These are phyloP conservation scores for Colinus virginianus DNA, from an alignment of 2,113 vertebrate genomes.

Conservation along the genomic window DNA sequence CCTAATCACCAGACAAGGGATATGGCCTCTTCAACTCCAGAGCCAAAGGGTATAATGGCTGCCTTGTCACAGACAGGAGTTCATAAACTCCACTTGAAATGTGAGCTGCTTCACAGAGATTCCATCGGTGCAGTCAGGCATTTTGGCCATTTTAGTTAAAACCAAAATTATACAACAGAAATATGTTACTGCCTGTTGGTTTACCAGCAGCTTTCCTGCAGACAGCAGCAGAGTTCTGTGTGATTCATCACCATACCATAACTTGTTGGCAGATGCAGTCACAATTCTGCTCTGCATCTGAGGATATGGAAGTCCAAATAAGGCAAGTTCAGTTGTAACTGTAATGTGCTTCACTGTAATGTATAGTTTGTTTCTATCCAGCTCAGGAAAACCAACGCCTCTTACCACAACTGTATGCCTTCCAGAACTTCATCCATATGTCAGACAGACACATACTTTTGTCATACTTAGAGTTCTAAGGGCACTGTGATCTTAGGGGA, in stretches of 20 bases:
- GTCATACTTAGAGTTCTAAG: neutral
- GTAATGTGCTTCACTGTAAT: neutral
- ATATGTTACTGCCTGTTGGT: neutral
- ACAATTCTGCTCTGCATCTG: neutral
- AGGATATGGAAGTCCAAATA: neutral
- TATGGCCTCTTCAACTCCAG: neutral
- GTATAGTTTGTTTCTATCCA: conserved; percentile 5
- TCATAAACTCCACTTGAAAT: neutral
- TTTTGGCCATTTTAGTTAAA: conserved; percentile 17
- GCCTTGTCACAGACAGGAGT: neutral
- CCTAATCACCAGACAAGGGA: neutral
- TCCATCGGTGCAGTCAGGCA: neutral
- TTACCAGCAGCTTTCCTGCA: neutral
- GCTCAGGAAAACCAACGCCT: conserved; percentile 21
- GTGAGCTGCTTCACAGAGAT: neutral
- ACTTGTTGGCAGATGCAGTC: neutral
- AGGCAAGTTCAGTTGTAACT: neutral
- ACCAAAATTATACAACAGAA: neutral
- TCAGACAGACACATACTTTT: neutral
- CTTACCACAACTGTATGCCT: neutral
- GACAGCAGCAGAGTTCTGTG: neutral
- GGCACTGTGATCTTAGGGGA: neutral
- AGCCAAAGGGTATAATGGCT: neutral
- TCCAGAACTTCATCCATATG: neutral
- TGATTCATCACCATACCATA: neutral